Percentiles rank a stretch among this genome's conserved stretches.
phyloP scores from a whole-genome alignment of 2,113 vertebrate species.

The Onychostruthus taczanowskii region DNA sequence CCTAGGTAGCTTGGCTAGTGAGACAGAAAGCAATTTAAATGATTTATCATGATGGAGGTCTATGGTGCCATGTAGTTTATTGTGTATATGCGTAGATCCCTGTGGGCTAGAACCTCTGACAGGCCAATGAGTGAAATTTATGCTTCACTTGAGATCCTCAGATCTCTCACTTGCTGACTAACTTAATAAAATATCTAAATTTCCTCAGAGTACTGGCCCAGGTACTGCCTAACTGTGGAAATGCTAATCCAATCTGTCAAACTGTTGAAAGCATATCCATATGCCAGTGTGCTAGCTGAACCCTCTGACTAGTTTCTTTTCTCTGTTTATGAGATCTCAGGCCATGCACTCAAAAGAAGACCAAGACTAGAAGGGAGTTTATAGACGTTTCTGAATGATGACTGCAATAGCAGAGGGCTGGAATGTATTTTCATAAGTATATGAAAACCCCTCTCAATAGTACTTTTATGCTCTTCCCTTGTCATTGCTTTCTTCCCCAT shows the following conservation, averaged over 20 bases:
- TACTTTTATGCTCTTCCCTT: neutral
- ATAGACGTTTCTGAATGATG: neutral
- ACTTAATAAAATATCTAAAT: conserved; percentile 8
- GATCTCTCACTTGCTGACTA: neutral
- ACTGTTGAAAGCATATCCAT: neutral
- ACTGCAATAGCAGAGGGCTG: neutral
- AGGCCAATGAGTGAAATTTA: conserved; percentile 25
- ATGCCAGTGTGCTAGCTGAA: neutral
- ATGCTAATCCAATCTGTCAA: neutral
- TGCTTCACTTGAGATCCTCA: neutral
- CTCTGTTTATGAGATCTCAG: neutral
- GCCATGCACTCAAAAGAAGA: neutral
- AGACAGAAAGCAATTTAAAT: conserved; percentile 26
- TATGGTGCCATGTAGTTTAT: neutral
- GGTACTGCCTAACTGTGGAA: neutral
- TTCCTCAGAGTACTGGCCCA: neutral
- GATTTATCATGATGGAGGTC: neutral
- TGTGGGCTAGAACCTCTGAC: neutral
- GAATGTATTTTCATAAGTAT: neutral
- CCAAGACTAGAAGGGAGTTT: neutral
- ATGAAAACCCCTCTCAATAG: neutral
- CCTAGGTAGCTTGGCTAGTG: neutral
- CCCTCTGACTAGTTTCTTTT: neutral
- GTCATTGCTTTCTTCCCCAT: neutral
- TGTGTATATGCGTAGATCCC: neutral